Evolutionary conservation across 2,113 vertebrate species (phyloP).

Genomic region (Onychostruthus taczanowskii): DNA sequence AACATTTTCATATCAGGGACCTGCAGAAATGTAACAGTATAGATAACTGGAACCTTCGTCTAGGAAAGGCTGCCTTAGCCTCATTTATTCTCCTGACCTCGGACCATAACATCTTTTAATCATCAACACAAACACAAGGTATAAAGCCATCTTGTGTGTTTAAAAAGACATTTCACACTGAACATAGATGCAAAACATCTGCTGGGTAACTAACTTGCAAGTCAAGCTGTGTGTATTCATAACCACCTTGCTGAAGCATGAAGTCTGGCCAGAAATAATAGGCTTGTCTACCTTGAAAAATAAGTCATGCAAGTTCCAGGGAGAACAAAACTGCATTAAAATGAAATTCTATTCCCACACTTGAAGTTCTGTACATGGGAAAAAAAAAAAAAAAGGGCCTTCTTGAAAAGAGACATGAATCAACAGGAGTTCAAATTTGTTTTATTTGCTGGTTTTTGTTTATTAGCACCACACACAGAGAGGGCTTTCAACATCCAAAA

Average conservation of each 20-base stretch:
- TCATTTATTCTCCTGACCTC: not conserved
- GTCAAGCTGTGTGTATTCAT: not conserved
- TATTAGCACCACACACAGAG: fast-evolving
- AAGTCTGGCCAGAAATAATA: not conserved
- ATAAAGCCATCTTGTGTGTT: not conserved
- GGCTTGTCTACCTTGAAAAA: not conserved
- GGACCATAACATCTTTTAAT: not conserved
- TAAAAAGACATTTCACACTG: not conserved
- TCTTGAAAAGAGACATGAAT: not conserved
- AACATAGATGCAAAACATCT: not conserved
- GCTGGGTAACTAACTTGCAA: not conserved
- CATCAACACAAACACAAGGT: not conserved
- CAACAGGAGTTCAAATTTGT: not conserved
- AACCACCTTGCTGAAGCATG: not conserved
- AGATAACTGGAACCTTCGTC: not conserved
- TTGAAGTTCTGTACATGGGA: not conserved
- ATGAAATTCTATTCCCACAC: not conserved
- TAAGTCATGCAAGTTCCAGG: not conserved
- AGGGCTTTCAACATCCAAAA: not conserved
- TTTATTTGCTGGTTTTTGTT: not conserved
- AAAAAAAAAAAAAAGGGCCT: not conserved
- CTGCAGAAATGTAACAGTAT: not conserved
- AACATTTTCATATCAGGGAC: not conserved
- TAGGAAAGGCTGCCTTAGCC: not conserved
- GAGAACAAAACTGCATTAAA: not conserved